Evolutionary conservation across 2,113 vertebrate species (phyloP).

Genomic region (Rhipidura dahli): DNA sequence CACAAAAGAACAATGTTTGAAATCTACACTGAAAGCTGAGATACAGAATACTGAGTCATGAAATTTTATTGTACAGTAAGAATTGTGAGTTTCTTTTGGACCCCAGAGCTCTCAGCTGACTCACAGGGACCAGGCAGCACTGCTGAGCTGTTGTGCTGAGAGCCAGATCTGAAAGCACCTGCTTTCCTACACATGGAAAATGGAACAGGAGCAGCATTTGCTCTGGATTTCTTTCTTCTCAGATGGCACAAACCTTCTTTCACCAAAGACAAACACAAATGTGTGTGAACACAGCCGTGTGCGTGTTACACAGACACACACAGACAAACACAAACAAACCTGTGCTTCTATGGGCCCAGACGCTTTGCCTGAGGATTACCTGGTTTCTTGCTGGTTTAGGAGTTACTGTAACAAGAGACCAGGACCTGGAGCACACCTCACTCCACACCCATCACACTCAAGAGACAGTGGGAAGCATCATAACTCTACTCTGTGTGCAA

Average conservation of each 20-base stretch:
- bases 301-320: background rate
- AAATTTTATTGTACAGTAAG: background rate
- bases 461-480: background rate
- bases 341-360: background rate
- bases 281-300: background rate
- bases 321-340: background rate
- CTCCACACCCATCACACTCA: background rate
- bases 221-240: background rate
- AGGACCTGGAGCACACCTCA: background rate
- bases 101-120: background rate
- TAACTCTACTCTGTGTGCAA: background rate
- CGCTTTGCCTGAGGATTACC: background rate
- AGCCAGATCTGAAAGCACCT: background rate
- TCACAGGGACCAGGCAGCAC: background rate
- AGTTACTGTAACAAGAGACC: background rate
- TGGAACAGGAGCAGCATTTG: background rate
- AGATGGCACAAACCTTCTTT: background rate
- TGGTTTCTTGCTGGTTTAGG: background rate
- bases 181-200: background rate
- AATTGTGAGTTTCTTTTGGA: background rate
- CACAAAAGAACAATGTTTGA: background rate
- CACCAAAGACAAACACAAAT: background rate
- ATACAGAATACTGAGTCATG: background rate
- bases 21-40: background rate
- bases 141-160: background rate